Evolutionary conservation across 2,888 invertebrate genomes (phyloP), one percentile per base, ranked within the genome.

Genomic region (Oxyteleia sp.): DNA sequence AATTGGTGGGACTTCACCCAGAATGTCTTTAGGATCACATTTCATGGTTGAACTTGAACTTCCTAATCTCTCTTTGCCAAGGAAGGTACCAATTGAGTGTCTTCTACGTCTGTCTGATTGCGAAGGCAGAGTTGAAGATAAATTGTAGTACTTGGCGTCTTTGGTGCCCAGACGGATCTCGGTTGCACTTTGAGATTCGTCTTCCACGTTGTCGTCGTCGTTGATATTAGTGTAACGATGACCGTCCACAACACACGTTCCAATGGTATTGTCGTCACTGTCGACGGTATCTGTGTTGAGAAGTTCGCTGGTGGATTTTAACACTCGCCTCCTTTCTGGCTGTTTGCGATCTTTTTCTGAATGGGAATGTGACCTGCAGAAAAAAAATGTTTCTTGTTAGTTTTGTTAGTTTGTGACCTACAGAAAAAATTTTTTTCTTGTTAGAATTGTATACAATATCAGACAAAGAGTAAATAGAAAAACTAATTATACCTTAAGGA

Each of bases 81-180:
- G 91, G 89, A 96, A 96, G 0, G 96, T 95, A 4, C 96, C 95
- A 15, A 96, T 96, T 0, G 96, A 96, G 89, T 96, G 96, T 83
- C 96, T 94, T 38, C 95, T 91, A 57, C 95, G 93, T 26, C 94
- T 94, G 91, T 29, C 94, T 0, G 94, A 94, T 4, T 94, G 94
- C 5, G 72, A 69, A 0, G 92, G 92, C 35, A 92, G 68, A 8
- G 92, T 93, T 7, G 94, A 91, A 0, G 93, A 90, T 2, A 94
- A 89, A 86, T 95, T 95, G 88, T 95, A 95, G 87, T 95, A 95
- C 64, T 94, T 93, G 1, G 93, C 94, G 71, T 94, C 93, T 26
- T 94, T 94, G 38, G 93, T 93, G 0, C 92, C 95, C 86, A 96
- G 94, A 90, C 96, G 96, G 38, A 88, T 84, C 72, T 87, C 78